Base-by-base conservation (phyloP, 2,888 invertebrate genomes). In the Ptychoptera contaminata region DNA sequence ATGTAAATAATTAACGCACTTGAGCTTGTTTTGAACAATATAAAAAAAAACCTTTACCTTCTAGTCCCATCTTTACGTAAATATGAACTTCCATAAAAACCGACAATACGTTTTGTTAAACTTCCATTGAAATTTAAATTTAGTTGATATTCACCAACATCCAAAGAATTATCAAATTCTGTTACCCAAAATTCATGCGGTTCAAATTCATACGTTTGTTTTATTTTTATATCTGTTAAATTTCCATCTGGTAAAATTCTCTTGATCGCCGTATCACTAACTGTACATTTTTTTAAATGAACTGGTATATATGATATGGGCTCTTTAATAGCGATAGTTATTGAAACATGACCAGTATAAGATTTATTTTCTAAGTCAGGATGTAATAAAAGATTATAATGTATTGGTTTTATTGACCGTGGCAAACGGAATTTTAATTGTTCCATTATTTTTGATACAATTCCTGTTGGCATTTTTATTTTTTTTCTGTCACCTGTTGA, bases 11-110 rank as follows among this genome's bases (percentile, higher is more conserved):
- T 23, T 23, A 23, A 23, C 23, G 3, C 23, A 23, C 23, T 23
- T 23, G 7, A 23, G 23, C 7, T 15, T 44, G 7, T 23, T 23
- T 23, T 23, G n/a, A 37, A 14, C 8, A 37, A 37, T 16, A 38
- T 23, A 42, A 35, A 34, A 23, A n/a, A n/a, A n/a, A n/a, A n/a
- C n/a, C n/a, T n/a, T 42, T 60, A 65, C 65, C 65, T 65, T 46
- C 55, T 51, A 46, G 60, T 60, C 1, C 51, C 54, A 37, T 50
- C 49, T 42, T 51, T 55, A 49, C 65, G 60, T 48, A 54, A 49
- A 51, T 85, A 79, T 8, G 70, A 70, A 48, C 84, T 84, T 50
- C 74, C 73, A 61, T 86, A 86, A 51, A 85, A 72, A 9, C 87
- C 86, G 43, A 82, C 77, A 57, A 83, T 80, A 42, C 77, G 73